A percentile compares a stretch with the other conserved stretches of the same genome.
These are phyloP conservation scores for Drosophila athabasca DNA, from an alignment of 1,140 invertebrate species.

Conservation along the genomic window DNA sequence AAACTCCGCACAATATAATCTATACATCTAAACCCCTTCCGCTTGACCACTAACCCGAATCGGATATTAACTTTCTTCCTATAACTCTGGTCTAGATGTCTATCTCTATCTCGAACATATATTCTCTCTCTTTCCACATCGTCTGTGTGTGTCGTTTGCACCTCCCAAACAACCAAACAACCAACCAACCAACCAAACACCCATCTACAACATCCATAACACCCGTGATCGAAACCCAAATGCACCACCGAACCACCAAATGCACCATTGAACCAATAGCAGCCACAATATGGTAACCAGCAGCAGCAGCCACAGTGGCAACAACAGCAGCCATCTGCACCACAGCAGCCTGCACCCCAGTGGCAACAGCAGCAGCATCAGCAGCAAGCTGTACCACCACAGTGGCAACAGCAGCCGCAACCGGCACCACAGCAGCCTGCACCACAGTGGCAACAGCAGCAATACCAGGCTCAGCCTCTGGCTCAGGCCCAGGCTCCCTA, in stretches of 20 bases:
- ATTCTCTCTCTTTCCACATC: conserved; percentile 43
- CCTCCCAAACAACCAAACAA: conserved; percentile 47
- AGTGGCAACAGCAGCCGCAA: conserved; percentile 60
- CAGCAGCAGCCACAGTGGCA: conserved; percentile 57
- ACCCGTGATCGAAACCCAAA: conserved; percentile 71
- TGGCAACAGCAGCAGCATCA: conserved; percentile 41
- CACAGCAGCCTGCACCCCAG: conserved; percentile 48
- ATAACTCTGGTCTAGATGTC: conserved; percentile 30
- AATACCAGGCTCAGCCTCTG: conserved; percentile 56
- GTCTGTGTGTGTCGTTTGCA: conserved; percentile 52
- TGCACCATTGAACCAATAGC: conserved; percentile 64
- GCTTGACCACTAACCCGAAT: conserved; percentile 15
- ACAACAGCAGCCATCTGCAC: conserved; percentile 48
- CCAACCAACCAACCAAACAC: conserved; percentile 34
- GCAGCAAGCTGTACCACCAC: conserved; percentile 32
- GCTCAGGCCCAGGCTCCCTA: conserved; percentile 47
- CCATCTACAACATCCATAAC: conserved; percentile 53
- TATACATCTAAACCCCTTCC: conserved; percentile 23
- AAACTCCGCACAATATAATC: conserved; percentile 44
- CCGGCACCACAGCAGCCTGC: conserved; percentile 45
- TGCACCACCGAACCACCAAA: conserved; percentile 75
- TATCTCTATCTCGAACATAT: conserved; percentile 39
- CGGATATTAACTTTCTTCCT: conserved; percentile 28
- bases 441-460: conserved; percentile 66
- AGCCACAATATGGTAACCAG: conserved; percentile 72